Evolutionary conservation across 2,113 vertebrate genomes (phyloP), one percentile per base, ranked within the genome.

Genomic region (Oenanthe melanoleuca): DNA sequence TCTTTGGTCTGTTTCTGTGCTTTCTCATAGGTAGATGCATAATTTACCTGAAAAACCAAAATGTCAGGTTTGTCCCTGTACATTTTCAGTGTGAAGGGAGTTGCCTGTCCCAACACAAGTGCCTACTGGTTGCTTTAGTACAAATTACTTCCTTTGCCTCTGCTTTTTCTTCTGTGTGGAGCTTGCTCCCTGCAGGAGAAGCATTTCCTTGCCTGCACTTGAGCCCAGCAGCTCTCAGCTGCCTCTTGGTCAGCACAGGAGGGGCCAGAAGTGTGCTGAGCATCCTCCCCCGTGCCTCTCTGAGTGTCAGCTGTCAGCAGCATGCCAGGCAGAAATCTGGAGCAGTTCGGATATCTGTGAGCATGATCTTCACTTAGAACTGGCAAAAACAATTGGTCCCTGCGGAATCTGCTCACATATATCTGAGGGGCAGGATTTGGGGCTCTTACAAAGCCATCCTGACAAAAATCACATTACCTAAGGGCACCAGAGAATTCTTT

Each of bases 1-100:
- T 69, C 8, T 28, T 69, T 67, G 59, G 38, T 38, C 19, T 7
- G 0, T 21, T 52, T 12, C n/a, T 61, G 6, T 0, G 0, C 17
- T 83, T 86, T 59, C n/a, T 70, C 8, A 65, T 13, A 72, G 4
- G 31, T 8, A 29, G 28, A 45, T 56, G 23, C 21, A 38, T 83
- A 57, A 92, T 69, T 22, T 15, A 72, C 37, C 21, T 4, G 12
- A 82, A 53, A 20, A 31, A 8, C 23, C 64, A 45, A 11, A 7
- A 14, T 25, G 26, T 31, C 50, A 84, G 11, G 56, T 79, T 89
- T 70, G 12, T 70, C 17, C 8, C 12, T 33, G 3, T 16, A 47
- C 15, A 17, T 7, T 37, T 49, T 49, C 6, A 9, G 2, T 18
- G 29, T 25, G 55, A 71, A 55, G 15, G 11, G 33, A 81, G 16